Evolutionary conservation across 2,888 invertebrate genomes (phyloP).

Genomic region (Hyalella azteca): DNA sequence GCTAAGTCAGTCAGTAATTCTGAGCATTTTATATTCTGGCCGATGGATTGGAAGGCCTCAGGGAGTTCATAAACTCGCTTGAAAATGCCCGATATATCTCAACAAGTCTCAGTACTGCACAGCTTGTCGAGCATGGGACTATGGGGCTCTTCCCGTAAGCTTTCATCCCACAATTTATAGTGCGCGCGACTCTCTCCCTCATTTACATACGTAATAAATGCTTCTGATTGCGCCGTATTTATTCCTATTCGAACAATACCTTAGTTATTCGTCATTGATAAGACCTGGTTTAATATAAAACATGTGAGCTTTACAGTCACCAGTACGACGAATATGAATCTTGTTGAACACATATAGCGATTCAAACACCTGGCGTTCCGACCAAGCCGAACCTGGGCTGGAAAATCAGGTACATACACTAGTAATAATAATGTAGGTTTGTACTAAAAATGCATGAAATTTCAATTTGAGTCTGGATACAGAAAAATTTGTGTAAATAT

Average conservation of each 20-base stretch:
- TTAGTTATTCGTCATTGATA: background rate
- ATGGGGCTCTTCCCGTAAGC: background rate
- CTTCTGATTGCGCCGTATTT: conserved; percentile 11
- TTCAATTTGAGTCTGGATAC: too few species aligned
- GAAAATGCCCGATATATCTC: background rate
- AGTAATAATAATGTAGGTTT: too few species aligned
- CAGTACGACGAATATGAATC: too few species aligned
- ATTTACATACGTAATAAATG: background rate
- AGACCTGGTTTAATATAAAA: background rate
- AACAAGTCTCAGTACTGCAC: background rate
- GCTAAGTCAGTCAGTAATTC: conserved; percentile 20
- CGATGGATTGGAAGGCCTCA: background rate
- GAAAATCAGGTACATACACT: too few species aligned
- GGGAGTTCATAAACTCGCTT: background rate
- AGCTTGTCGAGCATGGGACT: background rate
- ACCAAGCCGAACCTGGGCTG: too few species aligned
- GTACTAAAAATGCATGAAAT: too few species aligned
- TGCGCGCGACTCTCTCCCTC: background rate
- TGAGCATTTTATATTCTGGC: conserved; percentile 10
- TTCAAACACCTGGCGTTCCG: too few species aligned
- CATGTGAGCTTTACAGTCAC: too few species aligned
- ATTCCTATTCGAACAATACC: background rate
- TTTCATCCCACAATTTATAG: background rate
- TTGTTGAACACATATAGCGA: too few species aligned
- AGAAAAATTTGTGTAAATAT: too few species aligned